phyloP scores from a whole-genome alignment of 1,140 invertebrate genomes.

The Harpegnathos saltator region DNA sequence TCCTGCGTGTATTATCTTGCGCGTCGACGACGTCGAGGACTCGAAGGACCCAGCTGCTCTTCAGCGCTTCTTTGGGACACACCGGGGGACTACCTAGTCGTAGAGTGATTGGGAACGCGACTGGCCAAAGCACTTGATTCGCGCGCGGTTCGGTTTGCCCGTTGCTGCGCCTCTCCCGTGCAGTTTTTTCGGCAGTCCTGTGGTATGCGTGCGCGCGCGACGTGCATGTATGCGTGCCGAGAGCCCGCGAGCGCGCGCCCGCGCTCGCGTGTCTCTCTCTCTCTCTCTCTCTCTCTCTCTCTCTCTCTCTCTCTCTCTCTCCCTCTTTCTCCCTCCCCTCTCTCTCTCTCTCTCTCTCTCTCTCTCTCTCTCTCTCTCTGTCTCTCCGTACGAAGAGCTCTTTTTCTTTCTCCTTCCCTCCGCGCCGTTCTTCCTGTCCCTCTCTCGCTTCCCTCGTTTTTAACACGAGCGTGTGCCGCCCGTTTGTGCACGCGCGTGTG shows the following conservation, averaged over 20 bases:
- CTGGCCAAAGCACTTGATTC: constrained; percentile 87
- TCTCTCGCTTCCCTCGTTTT: constrained; percentile 68
- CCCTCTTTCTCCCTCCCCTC: constrained; percentile 57
- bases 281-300: constrained; percentile 64
- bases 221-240: constrained; percentile 71
- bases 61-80: constrained; percentile 79
- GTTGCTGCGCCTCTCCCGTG: constrained; percentile 86
- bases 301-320: constrained; percentile 55
- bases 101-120: constrained; percentile 86
- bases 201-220: constrained; percentile 74
- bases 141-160: constrained; percentile 85
- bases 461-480: constrained; percentile 67
- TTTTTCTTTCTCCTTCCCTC: constrained; percentile 71
- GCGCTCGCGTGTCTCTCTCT: constrained; percentile 62
- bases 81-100: constrained; percentile 86
- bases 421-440: constrained; percentile 69
- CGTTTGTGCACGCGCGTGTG: constrained; percentile 60
- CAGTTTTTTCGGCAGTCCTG: constrained; percentile 84
- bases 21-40: constrained; percentile 69
- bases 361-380: not conserved
- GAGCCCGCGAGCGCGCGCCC: constrained; percentile 65
- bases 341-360: constrained; percentile 15
- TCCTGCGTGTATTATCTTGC: constrained; percentile 72
- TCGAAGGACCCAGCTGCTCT: constrained; percentile 74
- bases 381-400: constrained; percentile 47